phyloP scores from a whole-genome alignment of 2,888 invertebrate species.

The Isoperla grammatica region DNA sequence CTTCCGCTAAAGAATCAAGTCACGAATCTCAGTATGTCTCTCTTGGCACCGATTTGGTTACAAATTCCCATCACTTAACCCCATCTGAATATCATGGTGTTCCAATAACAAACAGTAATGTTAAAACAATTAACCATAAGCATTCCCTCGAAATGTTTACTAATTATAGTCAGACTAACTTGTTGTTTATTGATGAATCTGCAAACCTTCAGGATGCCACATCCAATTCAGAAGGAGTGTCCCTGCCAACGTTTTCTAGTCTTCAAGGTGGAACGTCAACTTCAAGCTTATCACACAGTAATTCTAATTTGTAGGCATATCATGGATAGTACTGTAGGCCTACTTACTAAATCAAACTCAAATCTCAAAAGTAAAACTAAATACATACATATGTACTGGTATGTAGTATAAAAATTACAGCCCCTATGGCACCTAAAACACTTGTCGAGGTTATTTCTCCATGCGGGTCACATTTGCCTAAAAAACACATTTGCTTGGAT shows the following conservation, averaged over 20 bases:
- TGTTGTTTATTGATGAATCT: slow-evolving; percentile 22
- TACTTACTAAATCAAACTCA: no score
- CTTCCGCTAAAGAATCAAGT: slow-evolving; percentile 9
- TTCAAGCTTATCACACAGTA: no score
- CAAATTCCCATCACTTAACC: slow-evolving; percentile 2
- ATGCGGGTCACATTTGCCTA: no score
- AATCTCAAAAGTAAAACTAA: no score
- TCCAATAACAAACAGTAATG: not conserved
- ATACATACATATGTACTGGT: no score
- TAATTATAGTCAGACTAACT: slow-evolving; percentile 19
- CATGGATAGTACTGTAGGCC: no score
- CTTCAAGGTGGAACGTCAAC: slow-evolving; percentile 15
- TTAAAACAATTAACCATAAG: slow-evolving; percentile 3
- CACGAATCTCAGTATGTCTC: slow-evolving; percentile 15
- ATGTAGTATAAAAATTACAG: no score
- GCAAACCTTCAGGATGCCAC: slow-evolving; percentile 6
- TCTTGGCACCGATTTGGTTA: not conserved
- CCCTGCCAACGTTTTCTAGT: slow-evolving; percentile 25
- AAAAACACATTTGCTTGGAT: no score
- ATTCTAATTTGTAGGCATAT: no score
- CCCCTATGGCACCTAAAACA: no score
- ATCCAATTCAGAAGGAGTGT: slow-evolving; percentile 18
- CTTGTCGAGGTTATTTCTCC: no score
- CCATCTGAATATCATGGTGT: not conserved
- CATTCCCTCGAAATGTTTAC: slow-evolving; percentile 15